Conservation (phyloP, 1,140 invertebrate species). For the Araneus ventricosus region DNA sequence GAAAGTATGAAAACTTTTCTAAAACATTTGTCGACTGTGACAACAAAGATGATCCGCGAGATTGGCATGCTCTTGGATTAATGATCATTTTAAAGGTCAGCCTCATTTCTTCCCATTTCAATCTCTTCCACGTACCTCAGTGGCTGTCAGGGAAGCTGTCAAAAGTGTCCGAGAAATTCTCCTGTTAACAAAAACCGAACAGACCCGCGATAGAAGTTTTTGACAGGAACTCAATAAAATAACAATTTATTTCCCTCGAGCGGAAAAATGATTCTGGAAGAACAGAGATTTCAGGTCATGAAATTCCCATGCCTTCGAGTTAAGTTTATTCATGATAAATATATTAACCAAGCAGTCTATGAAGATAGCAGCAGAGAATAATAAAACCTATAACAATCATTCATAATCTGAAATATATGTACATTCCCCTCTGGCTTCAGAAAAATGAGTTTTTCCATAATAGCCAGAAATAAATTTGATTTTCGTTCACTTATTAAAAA, state of each 20-base stretch:
- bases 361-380: too few relatives aligned
- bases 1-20: too few relatives aligned
- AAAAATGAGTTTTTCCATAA: too few relatives aligned
- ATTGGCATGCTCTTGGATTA: not conserved
- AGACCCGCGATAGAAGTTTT: constrained; percentile 80
- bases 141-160: not conserved
- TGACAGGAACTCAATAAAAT: constrained; percentile 54
- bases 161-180: not conserved
- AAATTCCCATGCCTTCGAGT: not conserved
- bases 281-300: not conserved
- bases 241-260: not conserved
- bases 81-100: not conserved
- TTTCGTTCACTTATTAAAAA: too few relatives aligned
- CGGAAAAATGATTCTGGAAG: not conserved
- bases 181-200: not conserved
- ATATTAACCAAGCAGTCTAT: too few relatives aligned
- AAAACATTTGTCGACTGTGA: too few relatives aligned
- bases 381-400: too few relatives aligned
- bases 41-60: too few relatives aligned
- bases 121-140: not conserved
- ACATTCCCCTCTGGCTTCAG: too few relatives aligned
- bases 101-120: not conserved
- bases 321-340: too few relatives aligned
- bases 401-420: too few relatives aligned
- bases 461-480: too few relatives aligned